phyloP scores from a whole-genome alignment of 2,113 vertebrate species.

The Equus quagga region DNA sequence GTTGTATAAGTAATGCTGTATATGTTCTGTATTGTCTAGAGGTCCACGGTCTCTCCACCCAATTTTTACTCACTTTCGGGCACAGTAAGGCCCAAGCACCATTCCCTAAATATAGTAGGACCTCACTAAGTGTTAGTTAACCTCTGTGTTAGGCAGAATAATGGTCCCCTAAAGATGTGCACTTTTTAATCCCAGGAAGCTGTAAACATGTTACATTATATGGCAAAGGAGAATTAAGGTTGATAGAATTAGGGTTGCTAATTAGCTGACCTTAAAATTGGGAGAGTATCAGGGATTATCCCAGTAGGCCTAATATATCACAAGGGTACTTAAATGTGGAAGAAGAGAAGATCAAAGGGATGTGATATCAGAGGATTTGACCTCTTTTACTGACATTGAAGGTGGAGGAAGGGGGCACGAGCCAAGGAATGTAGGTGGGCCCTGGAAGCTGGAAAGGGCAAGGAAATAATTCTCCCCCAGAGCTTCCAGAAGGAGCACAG shows the following conservation, averaged over 20 bases:
- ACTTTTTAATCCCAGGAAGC: neutral
- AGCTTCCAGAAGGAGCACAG: neutral
- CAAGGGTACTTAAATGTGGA: neutral
- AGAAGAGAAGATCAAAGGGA: neutral
- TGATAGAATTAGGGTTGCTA: neutral
- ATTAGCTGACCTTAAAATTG: slow-evolving; percentile 12
- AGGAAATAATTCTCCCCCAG: neutral
- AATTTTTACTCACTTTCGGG: neutral
- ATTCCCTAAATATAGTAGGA: neutral
- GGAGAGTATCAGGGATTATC: neutral
- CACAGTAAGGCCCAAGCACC: neutral
- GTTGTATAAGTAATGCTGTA: neutral
- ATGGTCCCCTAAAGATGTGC: neutral
- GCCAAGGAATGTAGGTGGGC: neutral
- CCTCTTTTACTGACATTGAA: neutral
- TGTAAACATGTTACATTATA: neutral
- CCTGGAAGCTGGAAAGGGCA: neutral
- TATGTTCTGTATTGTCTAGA: neutral
- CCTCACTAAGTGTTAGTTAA: neutral
- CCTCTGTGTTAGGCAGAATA: neutral
- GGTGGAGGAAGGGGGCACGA: neutral
- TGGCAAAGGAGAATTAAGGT: neutral
- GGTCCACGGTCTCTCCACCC: neutral
- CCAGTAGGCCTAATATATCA: neutral
- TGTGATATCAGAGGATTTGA: neutral